phyloP scores from a whole-genome alignment of 2,113 vertebrate species.

The Tamias sibiricus region DNA sequence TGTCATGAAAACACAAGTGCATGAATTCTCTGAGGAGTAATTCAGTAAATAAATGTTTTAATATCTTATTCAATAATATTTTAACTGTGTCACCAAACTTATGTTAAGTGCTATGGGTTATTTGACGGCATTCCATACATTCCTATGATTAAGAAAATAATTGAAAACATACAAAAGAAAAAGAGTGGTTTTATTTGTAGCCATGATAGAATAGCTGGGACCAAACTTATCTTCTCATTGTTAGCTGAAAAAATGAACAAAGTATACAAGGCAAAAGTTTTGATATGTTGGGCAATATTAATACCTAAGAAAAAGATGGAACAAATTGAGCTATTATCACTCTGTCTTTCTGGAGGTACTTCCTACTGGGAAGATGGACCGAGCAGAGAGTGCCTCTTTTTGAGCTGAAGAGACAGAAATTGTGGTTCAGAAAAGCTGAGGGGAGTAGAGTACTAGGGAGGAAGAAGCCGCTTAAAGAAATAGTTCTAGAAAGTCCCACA shows the following conservation, averaged over 20 bases:
- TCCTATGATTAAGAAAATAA: too few species aligned
- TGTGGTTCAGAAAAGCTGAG: background rate
- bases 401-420: background rate
- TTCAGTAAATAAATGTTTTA: slow-evolving; percentile 15
- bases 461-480: slow-evolving; percentile 1
- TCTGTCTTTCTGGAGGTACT: background rate
- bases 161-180: too few species aligned
- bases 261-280: background rate
- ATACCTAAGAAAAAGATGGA: background rate
- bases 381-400: background rate
- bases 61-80: slow-evolving; percentile 31
- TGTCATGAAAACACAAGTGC: slow-evolving; percentile 12
- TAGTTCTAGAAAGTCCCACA: background rate
- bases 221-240: background rate
- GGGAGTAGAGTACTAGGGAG: background rate
- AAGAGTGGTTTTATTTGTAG: background rate
- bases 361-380: background rate
- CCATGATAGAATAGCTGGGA: background rate
- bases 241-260: background rate
- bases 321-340: background rate
- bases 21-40: slow-evolving; percentile 21
- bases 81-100: background rate
- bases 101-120: background rate
- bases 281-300: background rate
- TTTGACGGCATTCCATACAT: background rate